Base-by-base conservation (phyloP, 2,113 vertebrate species). In the Probosciger aterrimus region DNA sequence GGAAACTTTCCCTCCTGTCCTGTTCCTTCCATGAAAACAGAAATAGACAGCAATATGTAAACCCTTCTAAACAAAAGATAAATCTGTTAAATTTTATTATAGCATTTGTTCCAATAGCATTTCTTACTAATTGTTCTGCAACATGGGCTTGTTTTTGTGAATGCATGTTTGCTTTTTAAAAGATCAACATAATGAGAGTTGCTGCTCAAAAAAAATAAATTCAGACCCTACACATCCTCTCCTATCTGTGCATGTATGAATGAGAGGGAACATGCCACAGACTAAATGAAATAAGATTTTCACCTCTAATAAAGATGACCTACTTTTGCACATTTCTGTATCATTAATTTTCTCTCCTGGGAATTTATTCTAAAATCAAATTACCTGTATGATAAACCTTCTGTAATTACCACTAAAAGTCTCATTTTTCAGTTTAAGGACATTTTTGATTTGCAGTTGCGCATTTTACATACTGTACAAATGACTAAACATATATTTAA, bases 401-500 rank as follows among this genome's bases (percentile, higher is more conserved):
- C 53, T 86, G 44, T 46, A 97, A 96, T 92, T 90, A 97, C 53
- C 83, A 79, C 35, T 75, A 95, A 46, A 65, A 50, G 60, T 60
- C 52, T 79, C 93, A 93, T 85, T 97, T 96, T 95, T 94, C 79
- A 92, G 10, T 68, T 93, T 96, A 95, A 94, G 75, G 70, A 92
- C 41, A 76, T 35, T 82, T 75, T 64, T 63, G 80, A 92, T 79
- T 96, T 96, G 90, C 67, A 90, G 55, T 53, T 93, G 52, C 47
- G 55, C 50, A 82, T 87, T 93, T 92, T 95, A 88, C 60, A 82
- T 80, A 91, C 57, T 65, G 33, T 76, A 93, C 25, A 95, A 88
- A 96, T 95, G 73, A 96, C 86, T 97, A 95, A 96, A 97, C 74
- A 65, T 81, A 87, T 97, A 98, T 96, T 97, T 97, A 97, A 97